Base-by-base conservation (phyloP, 2,888 invertebrate species). In the Lithophane semibrunnea region DNA sequence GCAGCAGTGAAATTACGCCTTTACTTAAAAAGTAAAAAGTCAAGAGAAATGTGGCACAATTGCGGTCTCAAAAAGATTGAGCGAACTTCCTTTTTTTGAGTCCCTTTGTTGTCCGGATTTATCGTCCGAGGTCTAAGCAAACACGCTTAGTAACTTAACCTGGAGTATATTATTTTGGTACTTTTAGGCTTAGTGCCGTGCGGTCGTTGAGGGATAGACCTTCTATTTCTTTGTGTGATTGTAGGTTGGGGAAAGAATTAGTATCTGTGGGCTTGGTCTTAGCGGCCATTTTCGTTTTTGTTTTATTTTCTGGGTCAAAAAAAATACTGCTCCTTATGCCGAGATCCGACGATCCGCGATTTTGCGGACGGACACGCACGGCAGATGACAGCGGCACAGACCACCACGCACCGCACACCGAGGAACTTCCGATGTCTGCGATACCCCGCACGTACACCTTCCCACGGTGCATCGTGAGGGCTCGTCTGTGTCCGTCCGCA, bases 41-140 rank as follows among this genome's bases (percentile, higher is more conserved):
- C 69, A 69, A 81, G 74, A 75, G 73, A 73, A 84, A 79, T 61
- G 77, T 18, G 56, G 63, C 66, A 77, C 75, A 82, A 81, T 88
- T 88, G 80, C 82, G 77, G 75, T 67, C 86, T 79, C 68, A 79
- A 70, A 76, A 87, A 88, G 76, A 70, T 78, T 71, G 81, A 78
- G 77, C 54, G 69, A 75, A 86, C 24, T 64, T 64, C 68, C 49
- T 84, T 81, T 86, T 79, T 73, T 75, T 73, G 37, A 76, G 66
- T 63, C 18, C 42, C 42, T 72, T 77, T 75, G 78, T 82, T 47
- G 66, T 21, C 10, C 29, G 63, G 86, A 77, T 87, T 86, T 76
- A 77, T 67, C 56, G 71, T 71, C 49, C 29, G 47, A 49, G 56
- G 65, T 86, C 71, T 75, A 60, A 72, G 75, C 67, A 83, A 78